Evolutionary conservation across 30 jellyfish, hydroid and myxozoan species (phyloP).

Genomic region (Pseudorhiza aurosa): DNA sequence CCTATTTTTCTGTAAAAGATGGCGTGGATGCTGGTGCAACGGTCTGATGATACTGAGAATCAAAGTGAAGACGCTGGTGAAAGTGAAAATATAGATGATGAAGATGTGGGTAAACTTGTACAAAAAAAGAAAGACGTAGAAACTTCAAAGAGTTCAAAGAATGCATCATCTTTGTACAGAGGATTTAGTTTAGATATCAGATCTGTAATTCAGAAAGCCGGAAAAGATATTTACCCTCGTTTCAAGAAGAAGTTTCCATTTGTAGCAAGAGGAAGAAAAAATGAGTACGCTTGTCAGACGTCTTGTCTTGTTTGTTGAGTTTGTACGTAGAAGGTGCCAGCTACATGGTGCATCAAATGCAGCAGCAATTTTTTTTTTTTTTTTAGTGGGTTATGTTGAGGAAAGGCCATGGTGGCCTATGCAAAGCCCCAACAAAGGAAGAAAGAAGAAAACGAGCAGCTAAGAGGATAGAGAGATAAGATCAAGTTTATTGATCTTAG

Average conservation of each 20-base stretch:
- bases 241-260: not conserved
- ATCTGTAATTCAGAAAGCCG: constrained; percentile 14
- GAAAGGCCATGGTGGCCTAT: no score
- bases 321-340: not conserved
- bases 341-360: not conserved
- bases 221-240: not conserved
- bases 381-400: no score
- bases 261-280: not conserved
- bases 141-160: not conserved
- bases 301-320: not conserved
- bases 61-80: constrained; percentile 6
- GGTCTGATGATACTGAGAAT: not conserved
- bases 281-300: not conserved
- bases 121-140: constrained; percentile 2
- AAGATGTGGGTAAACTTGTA: constrained; percentile 1
- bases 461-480: no score
- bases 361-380: no score
- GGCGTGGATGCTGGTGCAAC: constrained; percentile 9
- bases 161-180: constrained; percentile 7
- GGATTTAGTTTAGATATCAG: constrained; percentile 12
- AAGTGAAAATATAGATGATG: constrained; percentile 9
- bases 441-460: no score
- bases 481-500: no score
- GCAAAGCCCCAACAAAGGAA: no score
- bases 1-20: not conserved